A percentile compares a stretch with the other conserved stretches of the same genome.
Conservation (phyloP, 2,888 invertebrate species). For the Apodemia mormo region DNA sequence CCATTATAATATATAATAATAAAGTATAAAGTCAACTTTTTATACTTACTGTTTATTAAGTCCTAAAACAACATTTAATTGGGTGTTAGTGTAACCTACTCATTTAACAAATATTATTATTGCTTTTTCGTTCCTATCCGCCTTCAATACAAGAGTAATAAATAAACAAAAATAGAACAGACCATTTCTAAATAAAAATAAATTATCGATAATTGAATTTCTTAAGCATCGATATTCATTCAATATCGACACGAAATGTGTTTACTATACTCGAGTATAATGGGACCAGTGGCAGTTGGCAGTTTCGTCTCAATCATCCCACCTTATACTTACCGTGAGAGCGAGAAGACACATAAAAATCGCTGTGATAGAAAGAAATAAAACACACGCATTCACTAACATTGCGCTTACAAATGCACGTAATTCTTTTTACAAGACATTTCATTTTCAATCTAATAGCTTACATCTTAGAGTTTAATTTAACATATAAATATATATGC, state of each 20-base stretch:
- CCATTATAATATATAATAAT: no score
- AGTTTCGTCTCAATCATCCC: conserved; percentile 79
- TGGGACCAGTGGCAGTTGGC: conserved; percentile 80
- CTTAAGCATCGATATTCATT: conserved; percentile 19
- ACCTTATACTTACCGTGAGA: conserved; percentile 72
- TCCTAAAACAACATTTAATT: no score
- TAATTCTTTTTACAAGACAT: conserved; percentile 30
- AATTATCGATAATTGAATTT: conserved; percentile 22
- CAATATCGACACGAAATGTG: conserved; percentile 47
- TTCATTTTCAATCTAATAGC: conserved; percentile 32
- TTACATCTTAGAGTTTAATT: conserved; percentile 37
- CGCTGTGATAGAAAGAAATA: conserved; percentile 47
- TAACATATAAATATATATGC: conserved; percentile 33
- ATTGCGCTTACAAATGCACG: conserved; percentile 61
- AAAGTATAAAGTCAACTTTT: no score
- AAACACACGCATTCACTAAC: conserved; percentile 59
- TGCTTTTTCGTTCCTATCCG: no score
- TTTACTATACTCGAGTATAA: conserved; percentile 72
- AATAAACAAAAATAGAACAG: neutral
- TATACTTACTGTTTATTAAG: no score
- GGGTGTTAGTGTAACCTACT: no score
- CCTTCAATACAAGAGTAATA: neutral
- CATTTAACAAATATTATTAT: no score
- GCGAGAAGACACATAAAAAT: conserved; percentile 38
- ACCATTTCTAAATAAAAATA: neutral